A percentile compares a stretch with the other conserved stretches of the same genome.
These are phyloP conservation scores for Pocota personata DNA, from an alignment of 2,888 invertebrate species.

Conservation along the genomic window DNA sequence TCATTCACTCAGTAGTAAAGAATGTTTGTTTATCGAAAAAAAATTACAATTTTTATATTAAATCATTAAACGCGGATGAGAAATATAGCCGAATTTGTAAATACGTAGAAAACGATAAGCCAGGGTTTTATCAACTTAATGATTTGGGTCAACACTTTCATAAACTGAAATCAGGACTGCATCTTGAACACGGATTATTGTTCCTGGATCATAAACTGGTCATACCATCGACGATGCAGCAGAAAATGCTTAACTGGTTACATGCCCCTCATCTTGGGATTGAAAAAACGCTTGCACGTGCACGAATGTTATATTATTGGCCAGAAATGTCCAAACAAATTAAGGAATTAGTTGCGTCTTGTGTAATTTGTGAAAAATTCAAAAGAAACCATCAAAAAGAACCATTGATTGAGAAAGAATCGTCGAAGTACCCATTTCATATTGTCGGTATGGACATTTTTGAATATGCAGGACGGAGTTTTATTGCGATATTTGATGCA, in stretches of 20 bases:
- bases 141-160: constrained; percentile 1
- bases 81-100: background rate
- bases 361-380: constrained; percentile 37
- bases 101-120: constrained; percentile 17
- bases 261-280: background rate
- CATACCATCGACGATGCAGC: constrained; percentile 66
- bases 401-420: constrained; percentile 39
- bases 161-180: too few species aligned
- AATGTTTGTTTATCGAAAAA: background rate
- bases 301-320: constrained; percentile 77
- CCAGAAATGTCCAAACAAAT: constrained; percentile 76
- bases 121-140: background rate
- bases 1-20: constrained; percentile 13
- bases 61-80: background rate
- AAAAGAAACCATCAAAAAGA: constrained; percentile 41
- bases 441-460: constrained; percentile 47
- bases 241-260: too few species aligned
- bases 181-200: constrained; percentile 43
- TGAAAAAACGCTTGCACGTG: constrained; percentile 75
- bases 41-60: background rate
- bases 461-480: constrained; percentile 39
- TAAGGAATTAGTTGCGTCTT: constrained; percentile 54
- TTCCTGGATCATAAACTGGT: background rate
- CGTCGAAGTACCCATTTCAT: constrained; percentile 49
- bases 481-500: constrained; percentile 40